Evolutionary conservation across 2,113 vertebrate genomes (phyloP), one percentile per base, ranked within the genome.

Genomic region (Balaeniceps rex): DNA sequence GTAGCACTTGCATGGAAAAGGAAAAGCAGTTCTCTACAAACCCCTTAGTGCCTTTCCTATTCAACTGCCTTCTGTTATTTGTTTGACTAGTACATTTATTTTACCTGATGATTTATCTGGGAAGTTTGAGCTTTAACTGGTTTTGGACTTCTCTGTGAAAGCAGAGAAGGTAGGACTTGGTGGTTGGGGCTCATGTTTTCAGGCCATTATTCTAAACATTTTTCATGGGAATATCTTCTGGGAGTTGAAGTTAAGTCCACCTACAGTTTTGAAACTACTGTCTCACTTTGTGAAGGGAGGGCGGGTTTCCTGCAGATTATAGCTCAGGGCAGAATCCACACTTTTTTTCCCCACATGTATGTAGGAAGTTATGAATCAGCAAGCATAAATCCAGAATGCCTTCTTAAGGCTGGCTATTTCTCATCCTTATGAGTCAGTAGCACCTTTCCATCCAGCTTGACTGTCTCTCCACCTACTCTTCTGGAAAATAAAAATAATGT

Each of bases 301-400:
- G 84, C 19, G 81, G 93, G 71, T 96, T 97, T 96, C 52, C 71
- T 95, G 70, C 76, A 94, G 97, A 95, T 95, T 96, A 91, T 91
- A 95, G 83, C 93, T 97, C 90, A 96, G 78, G 81, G 87, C 54
- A 90, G 76, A 93, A 97, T 92, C 93, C 95, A 92, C 93, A 87
- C 71, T 92, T 96, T 88, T 88, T 87, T 87, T 90, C 91, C 81
- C 69, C 88, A 64, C 88, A 90, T 92, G 64, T 93, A 94, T 98
- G 97, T 98, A 97, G 98, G 97, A 97, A 98, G 97, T 93, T 98
- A 97, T 98, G 98, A 98, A 96, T 98, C 98, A 98, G 97, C 94
- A 98, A 78, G 74, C 94, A 97, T 93, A 95, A 97, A 96, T 95
- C 94, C 83, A 97, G 81, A 85, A 97, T 97, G 93, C 57, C 80